Evolutionary conservation across 2,113 vertebrate species (phyloP).

Genomic region (Clupea harengus): DNA sequence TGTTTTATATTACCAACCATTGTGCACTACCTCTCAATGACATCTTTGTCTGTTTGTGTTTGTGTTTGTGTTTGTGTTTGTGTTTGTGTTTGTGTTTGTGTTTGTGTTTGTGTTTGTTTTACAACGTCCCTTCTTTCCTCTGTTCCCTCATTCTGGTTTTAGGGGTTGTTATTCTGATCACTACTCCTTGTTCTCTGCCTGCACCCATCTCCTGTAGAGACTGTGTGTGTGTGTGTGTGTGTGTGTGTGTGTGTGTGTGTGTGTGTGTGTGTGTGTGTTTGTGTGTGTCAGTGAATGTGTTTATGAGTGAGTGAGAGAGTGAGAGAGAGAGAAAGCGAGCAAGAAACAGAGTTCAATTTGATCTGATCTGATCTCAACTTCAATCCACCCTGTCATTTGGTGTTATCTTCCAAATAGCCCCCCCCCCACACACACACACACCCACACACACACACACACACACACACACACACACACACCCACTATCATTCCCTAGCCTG

Average conservation of each 20-base stretch:
- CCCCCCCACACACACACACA: background rate
- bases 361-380: conserved; percentile 11
- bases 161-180: background rate
- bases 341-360: background rate
- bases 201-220: background rate
- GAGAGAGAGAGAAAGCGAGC: background rate
- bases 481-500: background rate
- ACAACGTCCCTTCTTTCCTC: background rate
- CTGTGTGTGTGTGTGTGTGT: conserved; percentile 1
- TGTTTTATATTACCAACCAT: too few species aligned
- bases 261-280: background rate
- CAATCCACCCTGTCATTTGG: conserved; percentile 15
- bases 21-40: background rate
- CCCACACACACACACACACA: background rate
- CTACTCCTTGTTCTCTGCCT: background rate
- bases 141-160: background rate
- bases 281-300: background rate
- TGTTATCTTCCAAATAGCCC: conserved; percentile 11
- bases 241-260: background rate
- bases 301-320: background rate
- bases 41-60: conserved; percentile 1
- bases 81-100: background rate
- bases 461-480: background rate
- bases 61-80: background rate
- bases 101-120: background rate